phyloP scores from a whole-genome alignment of 2,888 invertebrate genomes.

The Pterostichus madidus region DNA sequence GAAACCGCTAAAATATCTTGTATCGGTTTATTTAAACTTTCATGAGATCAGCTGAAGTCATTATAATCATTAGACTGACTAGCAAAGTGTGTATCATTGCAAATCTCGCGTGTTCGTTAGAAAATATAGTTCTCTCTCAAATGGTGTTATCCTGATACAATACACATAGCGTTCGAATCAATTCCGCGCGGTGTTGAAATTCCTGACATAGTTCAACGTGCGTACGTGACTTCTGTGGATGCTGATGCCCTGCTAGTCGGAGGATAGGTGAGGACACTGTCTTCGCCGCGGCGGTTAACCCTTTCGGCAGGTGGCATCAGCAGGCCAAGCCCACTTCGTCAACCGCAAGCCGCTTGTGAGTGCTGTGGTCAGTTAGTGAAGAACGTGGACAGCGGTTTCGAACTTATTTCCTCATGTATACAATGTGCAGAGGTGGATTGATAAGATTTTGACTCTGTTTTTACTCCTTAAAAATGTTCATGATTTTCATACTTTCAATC shows the following conservation, averaged over 20 bases:
- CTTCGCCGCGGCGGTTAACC: constrained; percentile 61
- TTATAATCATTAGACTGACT: too few relatives aligned
- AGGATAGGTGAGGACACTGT: constrained; percentile 66
- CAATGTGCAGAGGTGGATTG: neutral
- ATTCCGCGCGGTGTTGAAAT: constrained; percentile 62
- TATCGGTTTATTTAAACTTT: too few relatives aligned
- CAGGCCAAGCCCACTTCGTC: neutral
- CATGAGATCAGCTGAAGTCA: too few relatives aligned
- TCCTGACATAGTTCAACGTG: constrained; percentile 37
- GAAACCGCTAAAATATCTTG: too few relatives aligned
- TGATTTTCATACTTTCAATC: too few relatives aligned
- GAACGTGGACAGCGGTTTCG: constrained; percentile 35
- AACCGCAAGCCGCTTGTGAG: neutral
- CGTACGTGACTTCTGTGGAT: neutral
- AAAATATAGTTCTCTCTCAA: neutral
- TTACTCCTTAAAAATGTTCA: neutral
- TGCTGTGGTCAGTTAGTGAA: neutral
- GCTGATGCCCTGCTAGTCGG: constrained; percentile 52
- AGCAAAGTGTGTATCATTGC: too few relatives aligned
- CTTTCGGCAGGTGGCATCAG: constrained; percentile 51
- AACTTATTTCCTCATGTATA: neutral
- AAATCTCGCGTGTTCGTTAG: too few relatives aligned
- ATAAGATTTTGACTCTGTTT: neutral
- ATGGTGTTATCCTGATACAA: constrained; percentile 31
- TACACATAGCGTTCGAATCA: constrained; percentile 60